Conservation (phyloP, 2,113 vertebrate genomes). For the Serinus canaria region DNA sequence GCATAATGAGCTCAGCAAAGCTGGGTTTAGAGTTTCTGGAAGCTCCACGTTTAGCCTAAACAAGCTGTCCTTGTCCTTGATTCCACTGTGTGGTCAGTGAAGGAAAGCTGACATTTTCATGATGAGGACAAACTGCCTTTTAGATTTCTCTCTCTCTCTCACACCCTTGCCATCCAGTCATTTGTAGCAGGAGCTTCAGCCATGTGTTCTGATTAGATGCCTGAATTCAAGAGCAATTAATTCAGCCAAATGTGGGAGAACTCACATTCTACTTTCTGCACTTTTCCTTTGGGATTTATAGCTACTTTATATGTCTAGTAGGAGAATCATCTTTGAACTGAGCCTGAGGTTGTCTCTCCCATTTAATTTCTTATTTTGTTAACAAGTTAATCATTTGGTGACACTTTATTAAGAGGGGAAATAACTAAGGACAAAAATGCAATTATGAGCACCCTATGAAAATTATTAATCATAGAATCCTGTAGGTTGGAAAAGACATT, state of each 20-base stretch:
- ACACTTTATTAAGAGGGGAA: neutral
- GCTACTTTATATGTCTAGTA: neutral
- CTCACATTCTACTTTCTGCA: neutral
- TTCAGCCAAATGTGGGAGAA: neutral
- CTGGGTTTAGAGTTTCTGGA: neutral
- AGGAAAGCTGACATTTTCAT: neutral
- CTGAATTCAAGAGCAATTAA: neutral
- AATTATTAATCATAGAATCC: neutral
- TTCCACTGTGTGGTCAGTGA: neutral
- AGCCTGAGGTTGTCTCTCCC: neutral
- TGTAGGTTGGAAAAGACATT: neutral
- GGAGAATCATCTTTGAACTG: neutral
- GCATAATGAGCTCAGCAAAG: neutral
- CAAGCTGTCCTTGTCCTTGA: conserved; percentile 19
- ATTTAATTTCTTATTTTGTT: conserved; percentile 11
- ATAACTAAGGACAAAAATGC: neutral
- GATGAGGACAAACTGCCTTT: conserved; percentile 7
- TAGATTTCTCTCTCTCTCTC: neutral
- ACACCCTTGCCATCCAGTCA: neutral
- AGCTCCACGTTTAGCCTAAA: neutral
- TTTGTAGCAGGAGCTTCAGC: neutral
- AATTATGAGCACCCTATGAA: neutral
- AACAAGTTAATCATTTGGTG: neutral
- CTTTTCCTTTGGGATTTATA: neutral
- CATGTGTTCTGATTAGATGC: neutral